Evolutionary conservation across 1,140 invertebrate genomes (phyloP), one percentile per base, ranked within the genome.

Genomic region (Diuraphis noxia): DNA sequence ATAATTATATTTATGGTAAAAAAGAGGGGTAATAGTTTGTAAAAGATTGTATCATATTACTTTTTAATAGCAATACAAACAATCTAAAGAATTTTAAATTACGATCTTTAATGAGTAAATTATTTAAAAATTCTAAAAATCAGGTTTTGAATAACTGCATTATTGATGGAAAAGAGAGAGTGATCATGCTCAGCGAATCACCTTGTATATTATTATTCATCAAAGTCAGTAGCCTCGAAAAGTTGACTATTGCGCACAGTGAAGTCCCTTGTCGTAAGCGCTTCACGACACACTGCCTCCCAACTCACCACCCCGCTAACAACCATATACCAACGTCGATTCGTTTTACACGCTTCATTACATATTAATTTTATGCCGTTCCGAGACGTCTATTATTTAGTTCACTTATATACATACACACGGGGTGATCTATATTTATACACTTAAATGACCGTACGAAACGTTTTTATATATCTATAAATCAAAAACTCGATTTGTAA

Each of bases 161-260:
- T 63, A 30, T 72, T 17, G 30, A 72, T n/a, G n/a, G 13, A 72
- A 72, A 72, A n/a, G 5, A 17, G 13, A n/a, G 4, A 1, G 30
- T n/a, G 30, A n/a, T 0, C 0, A 13, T 72, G 4, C 1, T 72
- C 17, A 4, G 30, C 6, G 30, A 72, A n/a, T 34, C 56, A 72
- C 30, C n/a, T 72, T 72, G 56, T 72, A 72, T 72, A n/a, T 72
- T 63, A n/a, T 63, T 63, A 63, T 63, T n/a, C 56, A 72, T 72
- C 56, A 72, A 72, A 72, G 30, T 72, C 30, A 72, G n/a, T 5
- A 72, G 17, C 30, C 13, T 72, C 30, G 30, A n/a, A 72, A 72
- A 17, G n/a, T 72, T 72, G 10, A 72, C 56, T 72, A 72, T 17
- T 72, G 0, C 30, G 4, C 13, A 4, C 0, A 8, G 4, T 5